phyloP scores from a whole-genome alignment of 1,140 invertebrate species.

The Chironomus tepperi region DNA sequence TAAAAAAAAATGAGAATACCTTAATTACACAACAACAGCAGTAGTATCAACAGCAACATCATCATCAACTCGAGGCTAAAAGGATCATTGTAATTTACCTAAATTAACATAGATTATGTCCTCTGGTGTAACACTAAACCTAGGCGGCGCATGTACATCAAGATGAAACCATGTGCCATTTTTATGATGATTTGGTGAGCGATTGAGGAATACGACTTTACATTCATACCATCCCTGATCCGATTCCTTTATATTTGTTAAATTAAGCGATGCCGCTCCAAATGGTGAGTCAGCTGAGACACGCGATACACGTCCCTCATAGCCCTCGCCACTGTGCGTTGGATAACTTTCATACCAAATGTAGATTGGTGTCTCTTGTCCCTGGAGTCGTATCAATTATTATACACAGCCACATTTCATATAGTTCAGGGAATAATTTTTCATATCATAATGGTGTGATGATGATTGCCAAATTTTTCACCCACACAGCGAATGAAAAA shows the following conservation, averaged over 20 bases:
- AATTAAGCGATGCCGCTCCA: conserved; percentile 84
- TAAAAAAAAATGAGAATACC: too few relatives aligned
- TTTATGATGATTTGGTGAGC: conserved; percentile 77
- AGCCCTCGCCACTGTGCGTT: conserved; percentile 85
- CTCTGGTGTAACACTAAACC: conserved; percentile 84
- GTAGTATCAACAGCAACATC: conserved; percentile 28
- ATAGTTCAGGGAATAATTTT: too few relatives aligned
- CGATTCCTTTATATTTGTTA: conserved; percentile 82
- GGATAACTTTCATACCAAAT: conserved; percentile 97
- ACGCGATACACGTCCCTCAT: conserved; percentile 80
- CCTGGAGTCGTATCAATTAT: conserved; percentile 46
- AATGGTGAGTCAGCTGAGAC: conserved; percentile 78
- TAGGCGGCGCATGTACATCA: conserved; percentile 88
- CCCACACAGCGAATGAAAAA: background rate
- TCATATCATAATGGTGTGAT: background rate
- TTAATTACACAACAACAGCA: background rate
- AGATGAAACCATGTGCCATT: conserved; percentile 95
- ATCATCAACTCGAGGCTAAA: background rate
- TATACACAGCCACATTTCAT: background rate
- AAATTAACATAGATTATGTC: conserved; percentile 93
- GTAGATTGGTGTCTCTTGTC: conserved; percentile 88
- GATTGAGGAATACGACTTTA: conserved; percentile 90
- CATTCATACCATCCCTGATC: conserved; percentile 98
- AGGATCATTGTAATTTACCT: conserved; percentile 39
- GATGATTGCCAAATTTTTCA: too few relatives aligned